Conservation (phyloP, 2,888 invertebrate species). For the Chaitophorus viminalis region DNA sequence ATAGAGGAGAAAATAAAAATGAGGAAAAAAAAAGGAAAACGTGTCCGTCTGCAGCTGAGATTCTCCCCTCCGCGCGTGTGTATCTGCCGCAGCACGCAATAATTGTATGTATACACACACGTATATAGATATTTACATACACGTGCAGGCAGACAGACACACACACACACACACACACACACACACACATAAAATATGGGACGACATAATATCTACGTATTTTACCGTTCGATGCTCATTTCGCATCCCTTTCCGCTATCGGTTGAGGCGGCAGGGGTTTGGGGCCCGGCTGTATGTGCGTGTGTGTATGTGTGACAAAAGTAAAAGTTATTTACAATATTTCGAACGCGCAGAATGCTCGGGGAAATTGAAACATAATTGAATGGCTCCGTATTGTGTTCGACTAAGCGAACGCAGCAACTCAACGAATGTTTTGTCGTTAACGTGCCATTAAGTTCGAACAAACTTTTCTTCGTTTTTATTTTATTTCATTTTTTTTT, state of each 20-base stretch:
- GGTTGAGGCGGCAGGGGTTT: not conserved
- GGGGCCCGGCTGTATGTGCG: not conserved
- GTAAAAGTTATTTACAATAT: slow-evolving; percentile 61
- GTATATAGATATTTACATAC: not conserved
- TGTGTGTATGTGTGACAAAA: not conserved
- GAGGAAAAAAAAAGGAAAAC: slow-evolving; percentile 5
- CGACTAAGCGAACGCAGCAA: slow-evolving; percentile 54
- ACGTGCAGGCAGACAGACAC: no score
- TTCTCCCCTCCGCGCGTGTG: not conserved
- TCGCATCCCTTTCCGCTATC: not conserved
- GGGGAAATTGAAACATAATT: slow-evolving; percentile 61
- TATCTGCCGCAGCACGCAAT: slow-evolving; percentile 26
- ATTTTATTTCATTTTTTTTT: slow-evolving; percentile 1
- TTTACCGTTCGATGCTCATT: slow-evolving; percentile 60
- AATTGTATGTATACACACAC: slow-evolving; percentile 10
- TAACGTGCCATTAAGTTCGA: slow-evolving; percentile 61
- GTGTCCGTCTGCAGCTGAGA: slow-evolving; percentile 52
- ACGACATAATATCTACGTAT: slow-evolving; percentile 55
- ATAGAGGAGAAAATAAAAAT: not conserved
- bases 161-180: not conserved
- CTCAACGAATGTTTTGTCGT: slow-evolving; percentile 59
- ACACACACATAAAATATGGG: slow-evolving; percentile 17
- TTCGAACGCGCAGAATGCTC: slow-evolving; percentile 38
- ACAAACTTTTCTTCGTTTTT: slow-evolving; percentile 45
- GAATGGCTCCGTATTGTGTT: slow-evolving; percentile 60